phyloP scores from a whole-genome alignment of 2,797 vertebrate genomes.

The Synaphobranchus kaupii region DNA sequence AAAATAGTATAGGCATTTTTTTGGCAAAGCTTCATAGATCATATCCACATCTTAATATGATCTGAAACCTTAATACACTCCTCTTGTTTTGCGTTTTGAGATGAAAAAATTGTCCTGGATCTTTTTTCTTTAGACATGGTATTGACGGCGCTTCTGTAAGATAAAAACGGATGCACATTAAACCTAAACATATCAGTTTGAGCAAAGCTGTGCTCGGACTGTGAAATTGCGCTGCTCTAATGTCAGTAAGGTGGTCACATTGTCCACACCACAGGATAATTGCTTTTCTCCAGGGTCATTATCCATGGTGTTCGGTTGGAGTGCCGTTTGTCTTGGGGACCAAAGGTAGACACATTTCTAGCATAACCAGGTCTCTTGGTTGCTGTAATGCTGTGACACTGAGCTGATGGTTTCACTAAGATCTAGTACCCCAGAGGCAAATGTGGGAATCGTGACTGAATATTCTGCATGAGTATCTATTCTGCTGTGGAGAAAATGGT shows the following conservation, averaged over 20 bases:
- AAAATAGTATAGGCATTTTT: background rate
- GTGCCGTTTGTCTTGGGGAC: slow-evolving; percentile 51
- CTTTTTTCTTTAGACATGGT: background rate
- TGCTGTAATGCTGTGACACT: slow-evolving; percentile 55
- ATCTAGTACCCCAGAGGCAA: slow-evolving; percentile 42
- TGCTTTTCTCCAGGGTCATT: slow-evolving; percentile 59
- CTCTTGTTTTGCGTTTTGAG: background rate
- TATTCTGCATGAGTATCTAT: slow-evolving; percentile 47
- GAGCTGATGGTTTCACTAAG: slow-evolving; percentile 58
- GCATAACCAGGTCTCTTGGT: slow-evolving; percentile 42
- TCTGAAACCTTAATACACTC: background rate
- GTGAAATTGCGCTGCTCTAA: slow-evolving; percentile 40
- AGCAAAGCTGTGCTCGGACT: background rate
- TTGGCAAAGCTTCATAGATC: slow-evolving; percentile 16
- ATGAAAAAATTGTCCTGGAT: background rate
- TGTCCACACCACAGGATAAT: slow-evolving; percentile 59
- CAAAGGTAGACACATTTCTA: slow-evolving; percentile 50
- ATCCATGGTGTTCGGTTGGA: slow-evolving; percentile 61
- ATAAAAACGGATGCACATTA: background rate
- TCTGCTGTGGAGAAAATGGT: slow-evolving; percentile 48
- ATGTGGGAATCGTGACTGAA: slow-evolving; percentile 35
- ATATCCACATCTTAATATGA: background rate
- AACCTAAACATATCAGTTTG: background rate
- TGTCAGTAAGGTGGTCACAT: slow-evolving; percentile 44
- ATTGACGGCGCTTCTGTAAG: background rate